Conservation (phyloP, 92 coral and sea anemone species). For the Phymanthus crucifer region DNA sequence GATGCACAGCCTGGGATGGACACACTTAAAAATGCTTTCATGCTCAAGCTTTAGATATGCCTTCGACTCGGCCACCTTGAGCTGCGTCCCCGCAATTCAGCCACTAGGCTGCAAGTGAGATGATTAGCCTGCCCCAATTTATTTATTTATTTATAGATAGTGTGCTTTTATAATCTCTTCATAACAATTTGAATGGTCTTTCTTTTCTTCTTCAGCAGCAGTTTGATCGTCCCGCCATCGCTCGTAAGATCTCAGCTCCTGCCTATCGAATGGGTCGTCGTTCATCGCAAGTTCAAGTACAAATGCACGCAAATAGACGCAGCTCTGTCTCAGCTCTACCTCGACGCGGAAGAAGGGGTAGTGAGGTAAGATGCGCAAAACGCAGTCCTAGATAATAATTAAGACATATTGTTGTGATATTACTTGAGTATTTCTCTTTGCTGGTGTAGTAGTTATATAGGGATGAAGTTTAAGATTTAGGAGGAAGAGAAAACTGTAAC, state of each 20-base stretch:
- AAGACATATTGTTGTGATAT: neutral
- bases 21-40: too few relatives aligned
- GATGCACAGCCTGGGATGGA: too few relatives aligned
- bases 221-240: neutral
- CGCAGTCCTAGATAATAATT: neutral
- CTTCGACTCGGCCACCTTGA: too few relatives aligned
- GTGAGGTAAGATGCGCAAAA: constrained; percentile 78
- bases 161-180: neutral
- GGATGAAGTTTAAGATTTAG: too few relatives aligned
- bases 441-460: neutral
- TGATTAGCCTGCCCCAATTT: too few relatives aligned
- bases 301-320: constrained; percentile 30
- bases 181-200: neutral
- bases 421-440: too few relatives aligned
- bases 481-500: too few relatives aligned
- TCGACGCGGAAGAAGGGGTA: constrained; percentile 56
- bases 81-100: too few relatives aligned
- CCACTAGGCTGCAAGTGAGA: too few relatives aligned
- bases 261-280: constrained; percentile 52
- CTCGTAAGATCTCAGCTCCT: constrained; percentile 65
- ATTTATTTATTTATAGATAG: too few relatives aligned
- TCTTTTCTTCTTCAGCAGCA: constrained; percentile 4
- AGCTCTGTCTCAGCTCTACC: constrained; percentile 51
- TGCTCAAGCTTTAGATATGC: too few relatives aligned
- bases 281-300: constrained; percentile 22